phyloP scores from a whole-genome alignment of 2,113 vertebrate genomes.

The Euleptes europaea region DNA sequence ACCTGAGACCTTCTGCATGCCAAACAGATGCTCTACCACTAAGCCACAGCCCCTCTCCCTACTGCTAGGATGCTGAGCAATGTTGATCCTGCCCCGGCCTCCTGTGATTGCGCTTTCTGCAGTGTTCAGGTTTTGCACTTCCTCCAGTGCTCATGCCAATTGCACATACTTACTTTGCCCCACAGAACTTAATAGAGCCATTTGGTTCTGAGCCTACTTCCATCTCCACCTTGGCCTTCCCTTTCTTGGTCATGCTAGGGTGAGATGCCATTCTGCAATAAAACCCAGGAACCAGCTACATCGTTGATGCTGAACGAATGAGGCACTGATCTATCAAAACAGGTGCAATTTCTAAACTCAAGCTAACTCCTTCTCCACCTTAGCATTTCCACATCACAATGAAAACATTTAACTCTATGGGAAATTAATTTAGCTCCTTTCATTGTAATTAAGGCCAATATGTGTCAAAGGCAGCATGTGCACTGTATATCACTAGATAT shows the following conservation, averaged over 20 bases:
- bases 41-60: too few relatives aligned
- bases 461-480: constrained; percentile 17
- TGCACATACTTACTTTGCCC: not conserved
- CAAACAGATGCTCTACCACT: too few relatives aligned
- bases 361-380: constrained; percentile 36
- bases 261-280: not conserved
- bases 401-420: constrained; percentile 4
- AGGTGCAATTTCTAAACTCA: not conserved
- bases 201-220: not conserved
- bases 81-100: too few relatives aligned
- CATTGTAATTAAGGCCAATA: constrained; percentile 25
- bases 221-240: not conserved
- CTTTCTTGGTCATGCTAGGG: not conserved
- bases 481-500: constrained; percentile 19
- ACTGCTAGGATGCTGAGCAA: too few relatives aligned
- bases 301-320: not conserved
- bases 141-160: too few relatives aligned
- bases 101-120: too few relatives aligned
- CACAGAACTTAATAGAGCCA: not conserved
- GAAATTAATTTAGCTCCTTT: constrained; percentile 40
- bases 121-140: too few relatives aligned
- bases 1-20: too few relatives aligned
- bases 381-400: constrained; percentile 39
- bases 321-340: constrained; percentile 35
- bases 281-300: not conserved